A percentile compares a stretch with the other conserved stretches of the same genome.
Conservation (phyloP, 2,888 invertebrate genomes). For the Nephrotoma guestfalica region DNA sequence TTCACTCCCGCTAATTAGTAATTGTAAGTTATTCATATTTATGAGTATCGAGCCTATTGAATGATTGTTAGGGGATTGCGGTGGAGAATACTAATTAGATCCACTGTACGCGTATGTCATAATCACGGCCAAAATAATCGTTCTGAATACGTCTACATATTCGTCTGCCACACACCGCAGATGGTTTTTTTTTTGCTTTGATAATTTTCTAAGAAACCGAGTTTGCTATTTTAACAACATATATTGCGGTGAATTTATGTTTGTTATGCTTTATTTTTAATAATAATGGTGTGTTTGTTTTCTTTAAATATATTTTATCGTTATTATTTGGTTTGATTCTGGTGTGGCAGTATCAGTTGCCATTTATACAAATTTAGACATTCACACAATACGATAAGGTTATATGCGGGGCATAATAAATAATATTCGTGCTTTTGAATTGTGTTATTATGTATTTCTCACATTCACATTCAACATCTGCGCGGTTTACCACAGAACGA, state of each 20-base stretch:
- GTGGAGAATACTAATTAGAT: neutral
- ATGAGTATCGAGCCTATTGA: neutral
- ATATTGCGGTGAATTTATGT: neutral
- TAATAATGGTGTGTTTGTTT: neutral
- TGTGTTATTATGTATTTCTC: neutral
- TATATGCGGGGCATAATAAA: neutral
- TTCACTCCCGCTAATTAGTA: neutral
- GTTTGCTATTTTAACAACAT: neutral
- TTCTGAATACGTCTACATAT: neutral
- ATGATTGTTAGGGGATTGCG: neutral
- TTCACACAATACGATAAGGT: neutral
- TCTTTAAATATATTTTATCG: neutral
- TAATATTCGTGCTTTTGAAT: neutral
- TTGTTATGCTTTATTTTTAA: neutral
- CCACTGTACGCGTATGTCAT: neutral
- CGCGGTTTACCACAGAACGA: neutral
- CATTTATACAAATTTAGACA: too few relatives aligned
- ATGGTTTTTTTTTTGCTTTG: neutral
- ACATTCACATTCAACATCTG: neutral
- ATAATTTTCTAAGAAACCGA: neutral
- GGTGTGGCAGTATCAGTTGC: neutral
- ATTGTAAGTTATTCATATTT: neutral
- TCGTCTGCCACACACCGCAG: neutral
- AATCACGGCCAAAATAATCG: neutral
- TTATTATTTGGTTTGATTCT: neutral